Base-by-base conservation (phyloP, 1,140 invertebrate genomes). In the Augochlora pura region DNA sequence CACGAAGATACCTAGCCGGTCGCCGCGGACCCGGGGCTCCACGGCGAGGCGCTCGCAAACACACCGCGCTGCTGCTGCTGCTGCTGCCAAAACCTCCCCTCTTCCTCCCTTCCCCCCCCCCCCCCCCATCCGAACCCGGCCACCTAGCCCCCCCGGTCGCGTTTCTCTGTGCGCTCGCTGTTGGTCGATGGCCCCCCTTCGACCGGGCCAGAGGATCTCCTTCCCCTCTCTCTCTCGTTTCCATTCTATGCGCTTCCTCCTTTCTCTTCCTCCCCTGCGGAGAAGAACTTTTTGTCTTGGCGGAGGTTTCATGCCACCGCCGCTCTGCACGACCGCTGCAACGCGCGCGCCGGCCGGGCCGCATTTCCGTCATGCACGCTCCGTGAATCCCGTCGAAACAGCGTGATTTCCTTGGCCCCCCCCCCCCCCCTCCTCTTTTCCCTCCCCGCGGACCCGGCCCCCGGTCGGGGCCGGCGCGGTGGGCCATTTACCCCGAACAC, bases 281-380 rank as follows among this genome's bases (percentile, higher is more conserved):
- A 65, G 76, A 81, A 67, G 42, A 78, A 57, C 62, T 81, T 81
- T 78, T 81, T 77, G 75, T 81, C 75, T 72, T 54, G 75, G 42
- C 59, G 39, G 73, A 49, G 75, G 62, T 81, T 78, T 78, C 80
- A 67, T 81, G 80, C 74, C 75, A 81, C 68, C 80, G 80, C 76
- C 76, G 80, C 76, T 66, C 32, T 32, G 66, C 69, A 67, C 76
- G 64, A 79, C 76, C 32, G 82, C 75, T 66, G 77, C 81, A 16
- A 16, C 6, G 14, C 42, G 42, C 49, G 49, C 49, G 49, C 49
- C 10, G 16, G 21, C 49, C 84, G 77, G 64, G 77, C 80, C 76
- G 83, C 69, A 73, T 82, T 82, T 88, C 86, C 78, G 86, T 83
- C 87, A 88, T 85, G 82, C 83, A 84, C 72, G 81, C 77, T 75